Base-by-base conservation (phyloP, 2,888 invertebrate genomes). In the Amphimallon solstitiale region DNA sequence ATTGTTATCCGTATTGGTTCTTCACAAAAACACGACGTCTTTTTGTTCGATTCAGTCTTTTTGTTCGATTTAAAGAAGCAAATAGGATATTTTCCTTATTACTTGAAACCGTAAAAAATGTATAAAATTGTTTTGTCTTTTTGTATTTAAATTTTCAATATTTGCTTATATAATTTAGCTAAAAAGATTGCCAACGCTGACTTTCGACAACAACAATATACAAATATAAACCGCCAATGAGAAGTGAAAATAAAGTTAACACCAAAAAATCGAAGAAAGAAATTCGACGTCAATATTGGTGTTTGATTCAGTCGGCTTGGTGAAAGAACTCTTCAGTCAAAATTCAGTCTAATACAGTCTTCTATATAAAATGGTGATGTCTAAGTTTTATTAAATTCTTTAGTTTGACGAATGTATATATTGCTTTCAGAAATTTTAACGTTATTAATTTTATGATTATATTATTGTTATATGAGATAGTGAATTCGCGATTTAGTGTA, bases 321-420 rank as follows among this genome's bases (percentile, higher is more conserved):
- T 61, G 48, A 66, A 62, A 59, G 43, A 43, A 63, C 63, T 61
- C 21, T 46, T 67, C 67, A 67, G 67, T 67, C 67, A 59, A 63
- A 40, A 71, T 75, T 80, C 80, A 80, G 80, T 80, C 80, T 78
- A 73, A 73, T 74, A 78, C 81, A 81, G 81, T 81, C 81, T 81
- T 77, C 70, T 74, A 74, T 71, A 73, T 75, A 73, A 59, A 59
- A 69, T 49, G 38, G 51, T 65, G 65, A 65, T 65, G 61, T 12
- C 43, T 29, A 23, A 43, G 14, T 43, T 7, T 51, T 35, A 29
- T 43, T 52, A 64, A 37, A 3, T 64, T 46, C 34, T 64, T 43
- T 37, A 12, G 10, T 60, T 65, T 37, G 38, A 29, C 29, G 29
- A 7, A 29, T 29, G 29, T 29, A 51, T 63, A 34, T 67, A 67